Percentiles rank a stretch among this genome's conserved stretches.
Evolutionary conservation across 2,888 invertebrate species (phyloP).

Genomic region (Nomada lathburiana): DNA sequence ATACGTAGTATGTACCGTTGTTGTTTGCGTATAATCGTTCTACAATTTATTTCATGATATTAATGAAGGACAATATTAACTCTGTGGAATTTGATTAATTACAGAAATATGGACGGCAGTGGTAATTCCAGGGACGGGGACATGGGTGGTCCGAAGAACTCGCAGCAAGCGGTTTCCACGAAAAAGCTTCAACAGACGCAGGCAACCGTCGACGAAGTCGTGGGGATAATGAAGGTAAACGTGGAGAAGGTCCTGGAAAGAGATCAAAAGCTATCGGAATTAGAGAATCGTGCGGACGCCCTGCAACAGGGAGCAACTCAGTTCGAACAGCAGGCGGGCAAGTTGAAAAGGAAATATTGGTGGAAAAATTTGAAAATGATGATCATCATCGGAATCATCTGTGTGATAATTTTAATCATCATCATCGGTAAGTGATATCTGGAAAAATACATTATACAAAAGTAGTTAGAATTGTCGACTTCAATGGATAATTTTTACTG

Average conservation of each 20-base stretch:
- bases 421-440: constrained; percentile 91
- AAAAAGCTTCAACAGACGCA: constrained; percentile 93
- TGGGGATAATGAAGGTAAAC: constrained; percentile 97
- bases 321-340: constrained; percentile 98
- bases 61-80: background rate
- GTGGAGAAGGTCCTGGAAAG: constrained; percentile 98
- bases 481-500: constrained; percentile 28
- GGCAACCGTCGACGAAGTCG: constrained; percentile 94
- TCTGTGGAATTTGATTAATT: constrained; percentile 10
- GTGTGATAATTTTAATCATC: constrained; percentile 92
- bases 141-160: constrained; percentile 93
- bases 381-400: constrained; percentile 95
- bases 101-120: constrained; percentile 83
- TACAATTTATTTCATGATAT: no score
- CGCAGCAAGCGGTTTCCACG: constrained; percentile 92
- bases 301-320: constrained; percentile 97
- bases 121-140: constrained; percentile 88
- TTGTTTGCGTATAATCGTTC: background rate
- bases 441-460: background rate
- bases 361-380: constrained; percentile 99
- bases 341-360: constrained; percentile 98
- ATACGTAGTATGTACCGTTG: constrained; percentile 7
- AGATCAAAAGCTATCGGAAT: constrained; percentile 97
- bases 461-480: constrained; percentile 4
- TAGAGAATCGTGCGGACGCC: constrained; percentile 98